phyloP scores from a whole-genome alignment of 2,797 vertebrate species.

The Acanthurus lineatus region DNA sequence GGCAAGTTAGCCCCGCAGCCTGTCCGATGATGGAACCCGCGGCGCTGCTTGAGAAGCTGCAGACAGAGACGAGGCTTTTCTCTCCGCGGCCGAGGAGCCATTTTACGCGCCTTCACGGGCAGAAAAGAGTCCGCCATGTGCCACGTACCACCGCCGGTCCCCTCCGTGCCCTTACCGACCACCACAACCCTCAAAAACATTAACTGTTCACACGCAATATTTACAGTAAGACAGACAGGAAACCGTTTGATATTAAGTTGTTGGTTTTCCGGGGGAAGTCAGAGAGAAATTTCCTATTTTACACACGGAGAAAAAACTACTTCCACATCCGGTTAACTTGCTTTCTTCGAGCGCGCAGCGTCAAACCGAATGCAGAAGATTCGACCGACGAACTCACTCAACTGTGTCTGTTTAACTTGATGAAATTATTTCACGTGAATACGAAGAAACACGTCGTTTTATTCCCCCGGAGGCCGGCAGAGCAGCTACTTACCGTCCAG shows the following conservation, averaged over 20 bases:
- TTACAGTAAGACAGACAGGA: slow-evolving; percentile 76
- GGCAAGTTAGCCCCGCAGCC: neutral
- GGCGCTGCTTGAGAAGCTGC: neutral
- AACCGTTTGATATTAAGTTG: slow-evolving; percentile 84
- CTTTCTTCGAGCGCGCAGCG: slow-evolving; percentile 50
- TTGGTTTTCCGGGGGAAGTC: slow-evolving; percentile 88
- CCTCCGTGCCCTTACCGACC: neutral
- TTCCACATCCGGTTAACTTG: slow-evolving; percentile 87
- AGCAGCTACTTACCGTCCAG: slow-evolving; percentile 65
- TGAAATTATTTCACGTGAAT: accelerated
- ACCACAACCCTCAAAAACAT: neutral
- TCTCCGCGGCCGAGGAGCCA: slow-evolving; percentile 75
- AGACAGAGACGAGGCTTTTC: slow-evolving; percentile 58
- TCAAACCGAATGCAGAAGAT: slow-evolving; percentile 1
- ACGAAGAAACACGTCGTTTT: neutral
- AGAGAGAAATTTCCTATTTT: slow-evolving; percentile 84
- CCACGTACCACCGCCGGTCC: slow-evolving; percentile 43
- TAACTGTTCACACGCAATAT: neutral
- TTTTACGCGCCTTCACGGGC: slow-evolving; percentile 75
- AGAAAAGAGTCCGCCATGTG: slow-evolving; percentile 78
- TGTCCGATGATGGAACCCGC: slow-evolving; percentile 68
- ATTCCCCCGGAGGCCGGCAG: neutral
- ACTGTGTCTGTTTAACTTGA: neutral
- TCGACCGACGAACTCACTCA: neutral
- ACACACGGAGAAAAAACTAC: slow-evolving; percentile 85